Base-by-base conservation (phyloP, 2,797 vertebrate genomes). In the Channallabes apus region DNA sequence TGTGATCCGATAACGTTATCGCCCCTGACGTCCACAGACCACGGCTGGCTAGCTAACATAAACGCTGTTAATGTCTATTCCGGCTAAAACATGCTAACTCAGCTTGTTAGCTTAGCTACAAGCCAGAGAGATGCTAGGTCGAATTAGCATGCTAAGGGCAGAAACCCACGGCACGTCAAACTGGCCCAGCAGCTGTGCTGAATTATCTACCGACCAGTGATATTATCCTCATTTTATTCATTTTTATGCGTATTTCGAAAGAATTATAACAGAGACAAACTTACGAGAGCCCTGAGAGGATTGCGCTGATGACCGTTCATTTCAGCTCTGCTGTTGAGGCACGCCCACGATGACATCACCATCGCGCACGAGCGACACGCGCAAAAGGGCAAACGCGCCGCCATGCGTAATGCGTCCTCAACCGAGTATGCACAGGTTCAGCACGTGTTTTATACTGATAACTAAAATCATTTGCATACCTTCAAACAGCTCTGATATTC, bases 281-380 rank as follows among this genome's bases (percentile, higher is more conserved):
- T 96, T 95, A 96, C 95, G 89, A 92, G 92, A 90, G 89, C 91
- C 93, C 93, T 92, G 91, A 93, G 92, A 94, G 93, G 92, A 92
- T 92, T 91, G 93, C 93, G 93, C 93, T 93, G 95, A 92, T 94
- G 94, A 93, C 92, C 94, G 94, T 94, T 95, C 94, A 95, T 94
- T 92, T 94, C 94, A 95, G 94, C 91, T 94, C 94, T 94, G 88
- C 91, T 88, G 90, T 91, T 86, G 90, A 90, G 84, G 94, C 94
- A 95, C 95, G 91, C 92, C 95, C 94, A 93, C 93, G 90, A 84
- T 96, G 94, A 96, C 95, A 95, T 95, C 94, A 95, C 88, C 84
- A 89, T 91, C 93, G 93, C 91, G 92, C 90, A 85, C 88, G 51
- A 24, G 88, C 90, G 94, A 82, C 59, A 73, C 41, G 85, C 86